A percentile compares a stretch with the other conserved stretches of the same genome.
phyloP scores from a whole-genome alignment of 2,888 invertebrate species.

The Lithophane socia region DNA sequence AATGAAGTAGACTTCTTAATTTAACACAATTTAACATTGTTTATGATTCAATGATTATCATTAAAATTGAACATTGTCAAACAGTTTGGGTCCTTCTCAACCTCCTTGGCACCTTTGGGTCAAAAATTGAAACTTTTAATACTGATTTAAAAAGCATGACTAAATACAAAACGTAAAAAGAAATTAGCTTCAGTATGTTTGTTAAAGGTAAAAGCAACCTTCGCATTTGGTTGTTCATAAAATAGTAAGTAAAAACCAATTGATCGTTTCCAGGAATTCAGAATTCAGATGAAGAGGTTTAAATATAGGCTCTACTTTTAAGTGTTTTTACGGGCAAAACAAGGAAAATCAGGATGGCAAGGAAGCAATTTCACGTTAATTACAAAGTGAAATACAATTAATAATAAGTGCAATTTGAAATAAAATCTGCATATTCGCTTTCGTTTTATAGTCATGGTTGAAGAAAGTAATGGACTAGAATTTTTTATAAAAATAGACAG shows the following conservation, averaged over 20 bases:
- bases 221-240: background rate
- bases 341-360: background rate
- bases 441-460: background rate
- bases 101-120: no score
- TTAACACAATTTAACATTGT: no score
- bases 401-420: no score
- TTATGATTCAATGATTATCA: no score
- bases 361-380: slow-evolving; percentile 2
- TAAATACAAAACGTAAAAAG: background rate
- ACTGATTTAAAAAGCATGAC: background rate
- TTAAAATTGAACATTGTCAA: no score
- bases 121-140: no score
- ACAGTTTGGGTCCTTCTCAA: no score
- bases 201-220: background rate
- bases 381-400: slow-evolving; percentile 14
- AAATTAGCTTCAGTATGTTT: no score
- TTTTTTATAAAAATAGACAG: background rate
- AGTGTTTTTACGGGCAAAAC: background rate
- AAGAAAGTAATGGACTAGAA: background rate
- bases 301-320: background rate
- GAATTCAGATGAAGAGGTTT: background rate
- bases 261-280: background rate
- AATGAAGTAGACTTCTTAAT: no score
- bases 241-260: background rate
- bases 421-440: background rate